Evolutionary conservation across 2,888 invertebrate genomes (phyloP).

Genomic region (Leptopilina myrica): DNA sequence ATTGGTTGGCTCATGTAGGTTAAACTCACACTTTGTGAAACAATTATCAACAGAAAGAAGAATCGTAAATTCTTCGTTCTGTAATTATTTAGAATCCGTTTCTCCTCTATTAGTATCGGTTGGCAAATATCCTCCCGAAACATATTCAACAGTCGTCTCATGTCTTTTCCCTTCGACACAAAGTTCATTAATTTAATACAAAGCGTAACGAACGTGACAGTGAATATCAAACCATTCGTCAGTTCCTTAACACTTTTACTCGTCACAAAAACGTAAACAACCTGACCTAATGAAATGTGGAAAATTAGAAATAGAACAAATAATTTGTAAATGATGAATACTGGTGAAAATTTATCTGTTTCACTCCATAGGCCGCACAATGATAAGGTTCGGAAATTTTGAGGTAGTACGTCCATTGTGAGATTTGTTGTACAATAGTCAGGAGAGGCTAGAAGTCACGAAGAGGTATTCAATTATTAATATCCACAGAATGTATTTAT

Average conservation of each 20-base stretch:
- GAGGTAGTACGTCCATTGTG: neutral
- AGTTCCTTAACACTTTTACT: slow-evolving; percentile 8
- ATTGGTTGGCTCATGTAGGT: neutral
- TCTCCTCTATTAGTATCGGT: neutral
- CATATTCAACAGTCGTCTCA: neutral
- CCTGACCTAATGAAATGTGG: neutral
- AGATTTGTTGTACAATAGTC: neutral
- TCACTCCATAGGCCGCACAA: neutral
- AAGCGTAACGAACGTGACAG: neutral
- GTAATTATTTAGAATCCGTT: neutral
- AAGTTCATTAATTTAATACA: neutral
- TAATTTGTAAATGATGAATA: neutral
- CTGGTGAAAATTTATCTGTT: neutral
- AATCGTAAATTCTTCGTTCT: neutral
- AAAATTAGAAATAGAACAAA: neutral
- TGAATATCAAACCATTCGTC: neutral
- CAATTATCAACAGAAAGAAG: neutral
- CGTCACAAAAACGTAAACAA: neutral
- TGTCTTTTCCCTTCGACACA: neutral
- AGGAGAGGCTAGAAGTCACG: neutral
- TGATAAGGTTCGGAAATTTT: neutral
- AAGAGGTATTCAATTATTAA: neutral
- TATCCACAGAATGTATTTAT: neutral
- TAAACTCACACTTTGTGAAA: neutral
- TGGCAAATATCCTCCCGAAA: slow-evolving; percentile 1